Base-by-base conservation (phyloP, 2,797 vertebrate species). In the Carduelis carduelis region DNA sequence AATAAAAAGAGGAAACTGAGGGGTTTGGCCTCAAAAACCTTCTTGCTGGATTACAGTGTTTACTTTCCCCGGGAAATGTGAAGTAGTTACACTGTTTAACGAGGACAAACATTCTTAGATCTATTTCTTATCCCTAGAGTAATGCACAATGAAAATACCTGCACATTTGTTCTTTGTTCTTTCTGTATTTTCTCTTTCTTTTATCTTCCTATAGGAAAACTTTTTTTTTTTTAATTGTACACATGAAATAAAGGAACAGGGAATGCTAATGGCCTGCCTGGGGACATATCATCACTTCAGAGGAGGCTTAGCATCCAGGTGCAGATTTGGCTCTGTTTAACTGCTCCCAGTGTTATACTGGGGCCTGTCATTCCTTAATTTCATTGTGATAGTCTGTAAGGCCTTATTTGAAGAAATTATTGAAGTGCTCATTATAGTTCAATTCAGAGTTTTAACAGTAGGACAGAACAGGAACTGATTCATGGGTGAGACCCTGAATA, bases 1-100 rank as follows among this genome's bases (percentile, higher is more conserved):
- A 83, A 27, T 55, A 16, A 39, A 57, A 64, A 44, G 19, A 47
- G 19, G 27, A 24, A 9, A 68, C 69, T 63, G 81, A 92, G 32
- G 12, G 14, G 44, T 91, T 85, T 94, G 80, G 79, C n/a, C 44
- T 96, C 69, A 90, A 65, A 90, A 97, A 63, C 50, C 13, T 82
- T 91, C 52, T 64, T 79, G n/a, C 79, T 50, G 89, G 71, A 77
- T 69, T 55, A 20, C 2, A 3, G 60, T 90, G 66, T 94, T 97
- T 95, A 88, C 94, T 96, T 94, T 90, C 83, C 49, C 43, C 88
- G 66, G 55, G 87, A 95, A 96, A 80, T 43, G 66, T 90, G 87
- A 93, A 90, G 69, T 71, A 80, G 87, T 83, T 79, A 61, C 30
- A 52, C 14, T 86, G 47, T 96, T 94, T 83, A 85, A 74, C 37